Conservation (phyloP, 2,888 invertebrate species). For the Apodemia zela region DNA sequence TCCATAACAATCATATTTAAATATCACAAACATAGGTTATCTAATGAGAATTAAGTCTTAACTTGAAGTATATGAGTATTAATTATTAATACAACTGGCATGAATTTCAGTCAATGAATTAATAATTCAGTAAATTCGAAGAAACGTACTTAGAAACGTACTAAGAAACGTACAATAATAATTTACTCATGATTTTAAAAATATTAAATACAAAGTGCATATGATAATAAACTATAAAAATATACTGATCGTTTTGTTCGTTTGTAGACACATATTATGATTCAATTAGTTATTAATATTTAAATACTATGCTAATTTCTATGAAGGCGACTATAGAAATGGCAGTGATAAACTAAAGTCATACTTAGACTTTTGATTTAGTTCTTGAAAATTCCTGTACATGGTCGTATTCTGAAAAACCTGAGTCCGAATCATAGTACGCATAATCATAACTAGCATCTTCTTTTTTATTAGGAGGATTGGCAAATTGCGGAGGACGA, state of each 20-base stretch:
- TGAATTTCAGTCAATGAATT: slow-evolving; percentile 30
- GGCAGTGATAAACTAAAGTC: slow-evolving; percentile 56
- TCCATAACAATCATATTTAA: background rate
- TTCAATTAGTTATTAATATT: background rate
- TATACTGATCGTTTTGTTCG: background rate
- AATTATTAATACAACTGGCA: slow-evolving; percentile 17
- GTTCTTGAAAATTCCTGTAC: slow-evolving; percentile 84
- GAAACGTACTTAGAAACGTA: background rate
- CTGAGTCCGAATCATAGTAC: slow-evolving; percentile 87
- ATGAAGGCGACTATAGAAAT: slow-evolving; percentile 73
- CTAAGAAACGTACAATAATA: too few relatives aligned
- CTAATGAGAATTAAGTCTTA: background rate
- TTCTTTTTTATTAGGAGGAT: slow-evolving; percentile 80
- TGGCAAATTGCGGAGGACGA: slow-evolving; percentile 48
- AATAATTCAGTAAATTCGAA: background rate
- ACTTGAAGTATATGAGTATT: background rate
- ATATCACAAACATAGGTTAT: background rate
- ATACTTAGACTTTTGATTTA: slow-evolving; percentile 59
- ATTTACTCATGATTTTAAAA: background rate
- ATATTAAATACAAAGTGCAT: background rate
- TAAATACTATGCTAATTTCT: slow-evolving; percentile 35
- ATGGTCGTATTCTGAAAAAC: slow-evolving; percentile 79
- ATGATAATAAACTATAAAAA: background rate
- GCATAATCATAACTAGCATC: slow-evolving; percentile 91
- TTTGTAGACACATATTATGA: background rate